These are phyloP conservation scores for Lamproptera curius DNA, from an alignment of 2,888 invertebrate species.

Conservation along the genomic window DNA sequence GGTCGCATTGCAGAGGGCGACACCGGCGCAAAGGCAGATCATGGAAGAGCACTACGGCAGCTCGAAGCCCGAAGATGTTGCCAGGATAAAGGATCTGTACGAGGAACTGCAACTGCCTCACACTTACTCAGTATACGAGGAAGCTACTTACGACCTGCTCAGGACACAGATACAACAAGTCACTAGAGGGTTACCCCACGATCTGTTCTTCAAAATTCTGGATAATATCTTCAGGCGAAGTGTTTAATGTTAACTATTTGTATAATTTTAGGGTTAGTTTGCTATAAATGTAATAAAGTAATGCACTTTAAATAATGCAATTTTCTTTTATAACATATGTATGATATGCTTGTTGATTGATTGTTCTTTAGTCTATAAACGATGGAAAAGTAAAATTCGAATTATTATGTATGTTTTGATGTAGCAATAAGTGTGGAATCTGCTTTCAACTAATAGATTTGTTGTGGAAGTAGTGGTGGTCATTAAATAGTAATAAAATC, in stretches of 20 bases:
- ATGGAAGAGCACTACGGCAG: conserved; percentile 88
- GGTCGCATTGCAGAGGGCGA: conserved; percentile 89
- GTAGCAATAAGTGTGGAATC: neutral
- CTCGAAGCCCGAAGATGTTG: conserved; percentile 81
- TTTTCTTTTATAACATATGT: neutral
- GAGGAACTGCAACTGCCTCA: conserved; percentile 86
- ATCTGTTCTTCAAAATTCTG: conserved; percentile 88
- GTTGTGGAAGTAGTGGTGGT: neutral
- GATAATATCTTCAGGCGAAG: conserved; percentile 88
- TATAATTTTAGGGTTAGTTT: neutral
- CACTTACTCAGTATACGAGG: conserved; percentile 88
- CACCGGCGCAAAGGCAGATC: conserved; percentile 82
- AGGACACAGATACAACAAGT: conserved; percentile 91
- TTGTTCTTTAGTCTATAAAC: neutral
- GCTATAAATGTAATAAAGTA: neutral
- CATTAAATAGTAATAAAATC: too few species aligned
- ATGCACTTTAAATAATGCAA: neutral
- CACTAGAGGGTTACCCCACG: conserved; percentile 88
- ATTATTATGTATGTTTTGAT: neutral
- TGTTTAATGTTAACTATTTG: conserved; percentile 48
- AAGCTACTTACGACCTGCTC: conserved; percentile 89
- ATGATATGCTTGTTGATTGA: neutral
- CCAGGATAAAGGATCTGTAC: conserved; percentile 85
- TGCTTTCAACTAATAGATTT: neutral
- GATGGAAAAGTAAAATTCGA: neutral